phyloP scores from a whole-genome alignment of 2,888 invertebrate species.

The Drosophila buzzatii region DNA sequence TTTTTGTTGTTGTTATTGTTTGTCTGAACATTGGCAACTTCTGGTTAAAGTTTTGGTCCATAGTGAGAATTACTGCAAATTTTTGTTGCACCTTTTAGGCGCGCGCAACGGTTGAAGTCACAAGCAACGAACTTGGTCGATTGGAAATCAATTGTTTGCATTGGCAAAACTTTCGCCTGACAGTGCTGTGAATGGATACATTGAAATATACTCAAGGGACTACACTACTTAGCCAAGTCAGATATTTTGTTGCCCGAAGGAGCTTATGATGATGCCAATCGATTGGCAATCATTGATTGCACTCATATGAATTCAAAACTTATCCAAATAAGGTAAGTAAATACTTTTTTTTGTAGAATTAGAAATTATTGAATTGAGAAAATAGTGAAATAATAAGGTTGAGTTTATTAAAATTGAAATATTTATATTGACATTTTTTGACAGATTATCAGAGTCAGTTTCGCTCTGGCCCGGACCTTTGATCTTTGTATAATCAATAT shows the following conservation, averaged over 20 bases:
- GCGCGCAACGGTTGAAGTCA: conserved; percentile 17
- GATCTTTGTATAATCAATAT: background rate
- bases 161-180: conserved; percentile 1
- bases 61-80: conserved; percentile 10
- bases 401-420: background rate
- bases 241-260: background rate
- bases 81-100: conserved; percentile 37
- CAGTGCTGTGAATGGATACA: background rate
- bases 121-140: conserved; percentile 7
- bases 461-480: background rate
- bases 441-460: background rate
- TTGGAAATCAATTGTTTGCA: background rate
- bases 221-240: background rate
- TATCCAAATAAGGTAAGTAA: background rate
- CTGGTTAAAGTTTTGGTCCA: conserved; percentile 28
- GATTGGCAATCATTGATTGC: too few species aligned
- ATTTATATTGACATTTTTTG: background rate
- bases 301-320: background rate
- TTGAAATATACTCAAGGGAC: background rate
- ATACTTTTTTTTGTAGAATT: background rate
- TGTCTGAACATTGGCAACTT: conserved; percentile 32
- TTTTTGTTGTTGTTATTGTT: conserved; percentile 16
- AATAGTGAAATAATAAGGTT: too few species aligned
- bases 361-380: too few species aligned
- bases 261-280: background rate